Evolutionary conservation across 2,888 invertebrate genomes (phyloP).

Genomic region (Parnassius orleans): DNA sequence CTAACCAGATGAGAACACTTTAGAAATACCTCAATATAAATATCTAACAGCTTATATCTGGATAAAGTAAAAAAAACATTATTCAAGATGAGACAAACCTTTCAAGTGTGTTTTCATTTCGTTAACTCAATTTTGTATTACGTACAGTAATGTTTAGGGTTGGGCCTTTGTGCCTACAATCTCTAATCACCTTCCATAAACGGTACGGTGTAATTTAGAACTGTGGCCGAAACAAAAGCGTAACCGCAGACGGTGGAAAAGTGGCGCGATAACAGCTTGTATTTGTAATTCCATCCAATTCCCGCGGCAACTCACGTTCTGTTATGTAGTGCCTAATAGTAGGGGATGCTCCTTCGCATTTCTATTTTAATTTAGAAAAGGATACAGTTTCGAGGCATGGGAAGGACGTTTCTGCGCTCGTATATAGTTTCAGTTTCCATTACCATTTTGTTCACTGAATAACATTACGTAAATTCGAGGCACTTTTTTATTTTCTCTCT

Average conservation of each 20-base stretch:
- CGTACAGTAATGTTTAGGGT: neutral
- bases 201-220: conserved; percentile 3
- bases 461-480: no score
- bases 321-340: conserved; percentile 4
- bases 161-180: conserved; percentile 4
- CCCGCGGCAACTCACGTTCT: conserved; percentile 3
- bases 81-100: no score
- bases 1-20: no score
- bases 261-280: conserved; percentile 10
- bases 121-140: neutral
- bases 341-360: conserved; percentile 10
- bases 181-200: conserved; percentile 10
- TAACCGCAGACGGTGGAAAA: conserved; percentile 1
- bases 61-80: neutral
- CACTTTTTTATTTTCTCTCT: no score
- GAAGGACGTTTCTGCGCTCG: conserved; percentile 4
- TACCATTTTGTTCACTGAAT: neutral
- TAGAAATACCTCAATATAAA: no score
- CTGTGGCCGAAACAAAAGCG: neutral
- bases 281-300: conserved; percentile 14
- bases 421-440: neutral
- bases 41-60: neutral
- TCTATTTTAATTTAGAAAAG: conserved; percentile 14
- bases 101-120: neutral
- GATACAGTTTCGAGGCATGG: conserved; percentile 10